phyloP scores from a whole-genome alignment of 2,113 vertebrate species.

The Silurus meridionalis region DNA sequence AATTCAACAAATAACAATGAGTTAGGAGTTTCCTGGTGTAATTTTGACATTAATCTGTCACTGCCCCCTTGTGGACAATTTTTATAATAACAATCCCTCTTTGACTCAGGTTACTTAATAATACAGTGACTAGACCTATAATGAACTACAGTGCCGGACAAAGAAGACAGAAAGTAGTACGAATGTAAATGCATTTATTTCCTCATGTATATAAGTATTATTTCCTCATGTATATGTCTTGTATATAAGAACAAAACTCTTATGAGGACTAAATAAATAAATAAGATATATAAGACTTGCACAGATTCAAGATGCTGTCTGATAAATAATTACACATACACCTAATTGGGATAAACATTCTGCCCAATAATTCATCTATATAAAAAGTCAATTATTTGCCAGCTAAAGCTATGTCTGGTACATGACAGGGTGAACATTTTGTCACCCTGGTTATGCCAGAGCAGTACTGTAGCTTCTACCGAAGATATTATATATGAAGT shows the following conservation, averaged over 20 bases:
- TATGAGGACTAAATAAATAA: background rate
- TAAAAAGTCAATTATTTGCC: background rate
- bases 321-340: background rate
- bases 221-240: background rate
- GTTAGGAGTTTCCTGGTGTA: background rate
- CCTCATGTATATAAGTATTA: too few species aligned
- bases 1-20: background rate
- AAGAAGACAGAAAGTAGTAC: background rate
- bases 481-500: background rate
- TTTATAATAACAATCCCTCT: background rate
- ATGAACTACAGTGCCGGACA: background rate
- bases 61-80: conserved; percentile 53
- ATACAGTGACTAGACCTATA: background rate
- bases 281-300: background rate
- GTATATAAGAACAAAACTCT: background rate
- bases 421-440: background rate
- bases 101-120: background rate
- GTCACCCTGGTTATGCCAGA: background rate
- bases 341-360: background rate
- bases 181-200: background rate
- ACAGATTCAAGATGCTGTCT: background rate
- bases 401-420: background rate
- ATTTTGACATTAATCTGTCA: background rate
- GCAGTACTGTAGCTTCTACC: background rate
- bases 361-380: background rate